Conservation (phyloP, 2,113 vertebrate genomes). For the Amblyornis subalaris region DNA sequence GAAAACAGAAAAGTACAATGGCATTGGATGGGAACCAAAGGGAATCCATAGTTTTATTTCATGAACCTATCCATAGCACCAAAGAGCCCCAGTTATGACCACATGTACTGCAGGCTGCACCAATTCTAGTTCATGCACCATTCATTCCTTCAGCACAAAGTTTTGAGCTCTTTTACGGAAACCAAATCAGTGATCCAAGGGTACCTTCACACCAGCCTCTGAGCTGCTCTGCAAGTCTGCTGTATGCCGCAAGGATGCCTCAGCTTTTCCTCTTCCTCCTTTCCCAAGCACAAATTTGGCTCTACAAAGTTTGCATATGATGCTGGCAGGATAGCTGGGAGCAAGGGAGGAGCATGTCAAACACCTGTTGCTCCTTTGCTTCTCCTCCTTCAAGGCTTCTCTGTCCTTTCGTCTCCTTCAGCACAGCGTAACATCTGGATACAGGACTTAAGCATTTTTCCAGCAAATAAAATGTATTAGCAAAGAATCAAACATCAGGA, state of each 20-base stretch:
- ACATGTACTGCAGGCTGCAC: background rate
- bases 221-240: background rate
- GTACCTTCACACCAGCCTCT: background rate
- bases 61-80: background rate
- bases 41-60: background rate
- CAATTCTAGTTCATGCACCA: background rate
- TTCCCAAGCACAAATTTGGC: background rate
- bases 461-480: background rate
- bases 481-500: conserved; percentile 5
- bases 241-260: background rate
- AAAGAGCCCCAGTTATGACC: background rate
- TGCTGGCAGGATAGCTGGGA: background rate
- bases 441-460: background rate
- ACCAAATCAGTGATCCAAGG: background rate
- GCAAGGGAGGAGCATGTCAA: background rate
- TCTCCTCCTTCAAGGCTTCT: background rate
- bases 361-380: background rate
- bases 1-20: background rate
- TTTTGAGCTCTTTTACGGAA: background rate
- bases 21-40: background rate
- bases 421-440: conserved; percentile 8
- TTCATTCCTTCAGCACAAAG: background rate
- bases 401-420: background rate
- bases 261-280: background rate
- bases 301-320: background rate